Conservation (phyloP, 1,140 invertebrate genomes). For the Chironomus tepperi region DNA sequence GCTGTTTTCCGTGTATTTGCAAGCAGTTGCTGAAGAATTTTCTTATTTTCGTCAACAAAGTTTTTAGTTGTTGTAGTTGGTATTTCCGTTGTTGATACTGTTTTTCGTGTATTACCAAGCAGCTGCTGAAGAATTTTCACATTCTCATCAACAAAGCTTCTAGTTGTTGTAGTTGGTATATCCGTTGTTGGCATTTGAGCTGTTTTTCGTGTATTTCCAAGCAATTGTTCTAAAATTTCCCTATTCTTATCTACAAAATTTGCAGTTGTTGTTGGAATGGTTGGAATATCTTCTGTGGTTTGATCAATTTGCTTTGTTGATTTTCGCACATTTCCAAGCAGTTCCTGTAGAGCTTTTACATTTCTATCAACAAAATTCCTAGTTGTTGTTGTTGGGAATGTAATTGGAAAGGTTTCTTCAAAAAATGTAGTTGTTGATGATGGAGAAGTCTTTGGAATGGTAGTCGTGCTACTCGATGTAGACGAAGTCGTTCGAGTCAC, state of each 20-base stretch:
- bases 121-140: no score
- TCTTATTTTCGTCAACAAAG: slow-evolving; percentile 28
- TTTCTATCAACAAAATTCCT: neutral
- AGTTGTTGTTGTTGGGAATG: neutral
- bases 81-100: neutral
- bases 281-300: no score
- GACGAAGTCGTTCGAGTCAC: neutral
- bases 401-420: neutral
- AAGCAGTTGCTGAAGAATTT: neutral
- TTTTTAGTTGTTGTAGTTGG: slow-evolving; percentile 25
- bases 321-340: neutral
- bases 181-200: neutral
- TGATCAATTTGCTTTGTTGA: no score
- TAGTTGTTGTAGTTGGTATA: neutral
- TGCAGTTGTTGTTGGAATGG: neutral
- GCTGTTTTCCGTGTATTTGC: neutral
- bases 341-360: neutral
- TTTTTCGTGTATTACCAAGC: no score
- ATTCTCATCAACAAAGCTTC: no score
- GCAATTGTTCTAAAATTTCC: neutral
- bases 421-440: neutral
- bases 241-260: neutral
- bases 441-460: neutral
- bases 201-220: neutral
- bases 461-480: neutral